phyloP scores from a whole-genome alignment of 1,140 invertebrate genomes.

The Leptinotarsa texana region DNA sequence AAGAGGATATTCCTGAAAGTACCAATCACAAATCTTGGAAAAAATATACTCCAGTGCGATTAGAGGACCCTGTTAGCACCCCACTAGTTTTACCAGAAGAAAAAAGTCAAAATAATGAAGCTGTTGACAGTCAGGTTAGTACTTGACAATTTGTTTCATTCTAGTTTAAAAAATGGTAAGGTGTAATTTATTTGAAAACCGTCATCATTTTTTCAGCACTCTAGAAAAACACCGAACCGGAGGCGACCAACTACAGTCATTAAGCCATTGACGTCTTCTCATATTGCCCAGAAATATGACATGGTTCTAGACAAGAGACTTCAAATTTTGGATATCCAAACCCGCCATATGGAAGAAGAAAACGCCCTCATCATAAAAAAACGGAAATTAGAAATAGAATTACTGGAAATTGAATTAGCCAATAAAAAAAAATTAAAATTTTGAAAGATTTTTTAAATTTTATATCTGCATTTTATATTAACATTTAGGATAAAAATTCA shows the following conservation, averaged over 20 bases:
- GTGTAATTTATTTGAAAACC: no score
- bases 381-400: neutral
- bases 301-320: slow-evolving; percentile 6
- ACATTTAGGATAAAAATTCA: no score
- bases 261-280: neutral
- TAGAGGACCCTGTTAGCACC: no score
- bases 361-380: neutral
- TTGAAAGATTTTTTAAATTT: neutral
- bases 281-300: slow-evolving; percentile 7
- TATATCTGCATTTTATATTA: neutral
- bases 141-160: no score
- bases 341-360: neutral
- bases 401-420: neutral
- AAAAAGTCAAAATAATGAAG: no score
- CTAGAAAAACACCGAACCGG: neutral
- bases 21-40: no score
- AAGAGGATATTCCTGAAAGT: no score
- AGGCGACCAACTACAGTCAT: slow-evolving; percentile 1
- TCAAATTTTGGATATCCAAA: neutral
- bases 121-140: no score
- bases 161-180: no score
- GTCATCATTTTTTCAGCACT: neutral
- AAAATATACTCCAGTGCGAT: no score
- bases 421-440: neutral
- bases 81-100: no score